A percentile compares a stretch with the other conserved stretches of the same genome.
phyloP scores from a whole-genome alignment of 2,113 vertebrate genomes.

The Neogale vison region DNA sequence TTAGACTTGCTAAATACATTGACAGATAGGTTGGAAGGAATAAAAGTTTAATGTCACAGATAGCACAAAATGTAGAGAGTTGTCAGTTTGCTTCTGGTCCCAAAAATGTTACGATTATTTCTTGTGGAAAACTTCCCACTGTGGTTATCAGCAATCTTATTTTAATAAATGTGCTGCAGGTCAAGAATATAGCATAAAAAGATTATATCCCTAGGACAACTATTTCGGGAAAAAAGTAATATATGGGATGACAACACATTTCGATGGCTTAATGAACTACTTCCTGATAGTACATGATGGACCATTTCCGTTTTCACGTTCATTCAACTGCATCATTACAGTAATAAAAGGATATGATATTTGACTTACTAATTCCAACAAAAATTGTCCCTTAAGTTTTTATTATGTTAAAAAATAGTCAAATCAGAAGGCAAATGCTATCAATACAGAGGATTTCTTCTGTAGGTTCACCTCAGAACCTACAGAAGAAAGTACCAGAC shows the following conservation, averaged over 20 bases:
- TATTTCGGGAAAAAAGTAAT: not conserved
- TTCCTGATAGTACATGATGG: not conserved
- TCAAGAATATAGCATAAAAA: not conserved
- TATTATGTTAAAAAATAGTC: not conserved
- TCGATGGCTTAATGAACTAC: not conserved
- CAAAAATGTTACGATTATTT: not conserved
- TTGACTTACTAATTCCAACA: not conserved
- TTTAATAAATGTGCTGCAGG: not conserved
- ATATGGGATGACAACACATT: not conserved
- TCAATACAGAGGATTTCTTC: not conserved
- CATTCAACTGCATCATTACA: not conserved
- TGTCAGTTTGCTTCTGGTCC: not conserved
- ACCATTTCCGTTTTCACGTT: not conserved
- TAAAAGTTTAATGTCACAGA: conserved; percentile 35
- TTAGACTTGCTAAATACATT: conserved; percentile 51
- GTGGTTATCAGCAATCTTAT: not conserved
- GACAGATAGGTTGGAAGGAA: not conserved
- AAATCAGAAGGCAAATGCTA: not conserved
- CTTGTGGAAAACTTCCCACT: not conserved
- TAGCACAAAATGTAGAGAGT: conserved; percentile 28
- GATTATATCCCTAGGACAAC: not conserved
- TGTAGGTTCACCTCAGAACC: not conserved
- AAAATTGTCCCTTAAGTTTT: not conserved
- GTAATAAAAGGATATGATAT: not conserved
- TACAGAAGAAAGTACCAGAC: not conserved